Evolutionary conservation across 2,113 vertebrate genomes (phyloP).

Genomic region (Thinocorus orbignyianus): DNA sequence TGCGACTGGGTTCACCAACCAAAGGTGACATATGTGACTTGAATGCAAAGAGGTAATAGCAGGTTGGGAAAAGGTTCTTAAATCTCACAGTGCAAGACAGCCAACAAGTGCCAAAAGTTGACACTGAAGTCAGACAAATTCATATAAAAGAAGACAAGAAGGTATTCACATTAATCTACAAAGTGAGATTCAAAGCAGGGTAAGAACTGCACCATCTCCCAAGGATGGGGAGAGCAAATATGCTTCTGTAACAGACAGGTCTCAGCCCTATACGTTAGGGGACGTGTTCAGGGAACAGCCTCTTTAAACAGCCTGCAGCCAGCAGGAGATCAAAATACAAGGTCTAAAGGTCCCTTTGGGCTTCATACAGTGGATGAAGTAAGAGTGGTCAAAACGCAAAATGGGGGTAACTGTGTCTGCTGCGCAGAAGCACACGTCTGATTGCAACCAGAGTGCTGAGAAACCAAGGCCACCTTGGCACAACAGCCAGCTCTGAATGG

Average conservation of each 20-base stretch:
- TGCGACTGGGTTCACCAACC: not conserved
- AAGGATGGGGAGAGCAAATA: not conserved
- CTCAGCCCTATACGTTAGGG: not conserved
- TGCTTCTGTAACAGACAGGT: fast-evolving
- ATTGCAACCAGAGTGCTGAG: not conserved
- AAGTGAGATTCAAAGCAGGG: not conserved
- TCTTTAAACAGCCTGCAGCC: not conserved
- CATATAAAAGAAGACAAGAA: not conserved
- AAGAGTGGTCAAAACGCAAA: not conserved
- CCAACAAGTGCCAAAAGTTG: not conserved
- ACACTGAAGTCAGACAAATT: not conserved
- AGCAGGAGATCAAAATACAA: not conserved
- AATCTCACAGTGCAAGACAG: not conserved
- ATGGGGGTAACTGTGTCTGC: not conserved
- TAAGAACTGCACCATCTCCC: not conserved
- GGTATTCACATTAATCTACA: not conserved
- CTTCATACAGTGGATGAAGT: not conserved
- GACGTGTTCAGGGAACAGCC: not conserved
- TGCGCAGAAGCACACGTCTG: not conserved
- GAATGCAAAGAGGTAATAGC: not conserved
- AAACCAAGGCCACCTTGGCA: not conserved
- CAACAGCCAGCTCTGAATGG: fast-evolving
- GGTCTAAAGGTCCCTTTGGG: not conserved
- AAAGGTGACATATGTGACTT: not conserved
- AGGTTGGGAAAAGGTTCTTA: not conserved